Base-by-base conservation (phyloP, 2,113 vertebrate genomes). In the Brachypodius melanocephalos region DNA sequence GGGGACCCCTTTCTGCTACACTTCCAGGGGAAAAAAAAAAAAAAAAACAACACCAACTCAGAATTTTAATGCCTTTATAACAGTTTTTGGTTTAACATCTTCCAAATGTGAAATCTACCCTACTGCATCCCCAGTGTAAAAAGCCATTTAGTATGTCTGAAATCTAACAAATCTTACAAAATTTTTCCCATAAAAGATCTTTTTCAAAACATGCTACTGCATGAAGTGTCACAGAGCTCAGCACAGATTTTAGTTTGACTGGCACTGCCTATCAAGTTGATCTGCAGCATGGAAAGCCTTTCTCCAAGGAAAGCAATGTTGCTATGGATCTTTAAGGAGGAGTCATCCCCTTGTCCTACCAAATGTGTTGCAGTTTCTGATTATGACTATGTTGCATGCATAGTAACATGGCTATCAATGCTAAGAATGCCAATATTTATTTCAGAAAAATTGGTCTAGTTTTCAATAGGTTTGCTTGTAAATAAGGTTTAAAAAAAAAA, bases 21-120 rank as follows among this genome's bases (percentile, higher is more conserved):
- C 5, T 72, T 54, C 6, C 20, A 46, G 40, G 4, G 13, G 3
- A 5, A 12, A 54, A 49, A 55, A 59, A 46, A n/a, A 1, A 0
- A 2, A 81, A 42, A 1, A 1, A 13, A 22, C 6, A 89, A 12
- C 26, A 72, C 18, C 6, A 89, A 12, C 26, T 76, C 18, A 6
- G 21, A 52, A 19, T 46, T 73, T 75, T 85, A 45, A 80, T 65
- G 25, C 32, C 52, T 80, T n/a, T 69, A 16, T 68, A 80, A 59
- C n/a, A 55, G 25, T 9, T 68, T 46, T 68, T 59, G 14, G 4
- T 32, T 79, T 82, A 90, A 66, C n/a, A 89, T 46, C 40, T 45
- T 78, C 38, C 42, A 84, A 48, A 90, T 7, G 12, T 86, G 59
- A 81, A 66, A 48, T 42, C 57, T 65, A 58, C 31, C 9, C 52